These are phyloP conservation scores for Heliconius eleuchia DNA, from an alignment of 1,140 invertebrate genomes.

Conservation along the genomic window DNA sequence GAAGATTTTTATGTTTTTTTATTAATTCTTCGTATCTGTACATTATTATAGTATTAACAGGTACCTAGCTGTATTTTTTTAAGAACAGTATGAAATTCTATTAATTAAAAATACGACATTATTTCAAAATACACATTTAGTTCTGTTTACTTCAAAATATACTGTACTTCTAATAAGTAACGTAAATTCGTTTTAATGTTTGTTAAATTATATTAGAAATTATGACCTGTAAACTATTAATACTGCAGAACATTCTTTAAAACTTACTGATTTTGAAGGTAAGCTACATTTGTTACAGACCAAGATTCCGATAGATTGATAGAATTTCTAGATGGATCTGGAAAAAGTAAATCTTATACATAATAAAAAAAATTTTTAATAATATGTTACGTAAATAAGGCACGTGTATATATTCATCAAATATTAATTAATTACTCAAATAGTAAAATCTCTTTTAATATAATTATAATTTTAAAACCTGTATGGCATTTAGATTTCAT, in stretches of 20 bases:
- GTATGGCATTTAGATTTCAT: constrained; percentile 42
- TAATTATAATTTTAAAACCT: constrained; percentile 37
- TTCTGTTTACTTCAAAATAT: too few relatives aligned
- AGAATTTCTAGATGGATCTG: neutral
- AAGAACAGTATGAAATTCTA: too few relatives aligned
- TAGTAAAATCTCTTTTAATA: neutral
- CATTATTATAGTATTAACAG: neutral
- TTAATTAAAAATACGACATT: too few relatives aligned
- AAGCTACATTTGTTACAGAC: constrained; percentile 65
- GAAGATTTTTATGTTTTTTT: constrained; percentile 56
- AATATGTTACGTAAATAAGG: neutral
- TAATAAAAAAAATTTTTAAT: too few relatives aligned
- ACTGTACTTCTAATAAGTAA: too few relatives aligned
- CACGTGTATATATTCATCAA: neutral
- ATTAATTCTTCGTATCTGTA: constrained; percentile 67
- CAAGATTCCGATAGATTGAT: constrained; percentile 52
- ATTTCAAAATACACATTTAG: too few relatives aligned
- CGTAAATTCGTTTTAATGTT: too few relatives aligned
- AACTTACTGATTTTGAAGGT: constrained; percentile 67
- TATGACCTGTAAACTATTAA: neutral
- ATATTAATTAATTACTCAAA: too few relatives aligned
- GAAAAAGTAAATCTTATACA: neutral
- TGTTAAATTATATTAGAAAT: too few relatives aligned
- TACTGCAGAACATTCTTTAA: neutral
- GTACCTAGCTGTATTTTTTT: too few relatives aligned